Conservation (phyloP, 2,888 invertebrate genomes). For the Poecilobothrus nobilitatus region DNA sequence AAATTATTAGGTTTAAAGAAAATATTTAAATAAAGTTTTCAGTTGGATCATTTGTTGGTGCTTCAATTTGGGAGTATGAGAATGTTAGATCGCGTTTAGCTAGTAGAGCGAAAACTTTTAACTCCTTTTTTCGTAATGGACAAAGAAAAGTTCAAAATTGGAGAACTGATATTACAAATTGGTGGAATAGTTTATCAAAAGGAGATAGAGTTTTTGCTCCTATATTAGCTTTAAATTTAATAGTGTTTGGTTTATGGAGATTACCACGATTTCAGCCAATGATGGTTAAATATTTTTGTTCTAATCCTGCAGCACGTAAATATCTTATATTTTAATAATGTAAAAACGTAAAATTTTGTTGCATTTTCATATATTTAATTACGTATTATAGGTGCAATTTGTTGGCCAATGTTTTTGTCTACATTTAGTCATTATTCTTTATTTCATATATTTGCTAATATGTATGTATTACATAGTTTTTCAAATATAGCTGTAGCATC, state of each 20-base stretch:
- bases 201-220: constrained; percentile 73
- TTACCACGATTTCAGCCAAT: constrained; percentile 58
- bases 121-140: constrained; percentile 35
- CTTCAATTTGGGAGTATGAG: constrained; percentile 86
- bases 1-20: not conserved
- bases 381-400: constrained; percentile 57
- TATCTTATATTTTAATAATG: too few relatives aligned
- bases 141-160: constrained; percentile 26
- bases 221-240: constrained; percentile 65
- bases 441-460: constrained; percentile 84
- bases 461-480: constrained; percentile 92
- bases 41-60: constrained; percentile 60
- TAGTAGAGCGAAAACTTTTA: constrained; percentile 39
- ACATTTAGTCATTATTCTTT: constrained; percentile 87
- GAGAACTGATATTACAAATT: constrained; percentile 27
- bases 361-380: not conserved
- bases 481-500: constrained; percentile 52
- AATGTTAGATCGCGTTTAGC: constrained; percentile 27
- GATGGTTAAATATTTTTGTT: constrained; percentile 80
- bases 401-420: constrained; percentile 86
- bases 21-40: constrained; percentile 46
- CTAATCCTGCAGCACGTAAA: constrained; percentile 70
- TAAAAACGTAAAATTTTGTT: not conserved
- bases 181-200: constrained; percentile 65
- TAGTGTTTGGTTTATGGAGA: constrained; percentile 78